Evolutionary conservation across 2,888 invertebrate species (phyloP), one percentile per base, ranked within the genome.

Genomic region (Cetonia aurata): DNA sequence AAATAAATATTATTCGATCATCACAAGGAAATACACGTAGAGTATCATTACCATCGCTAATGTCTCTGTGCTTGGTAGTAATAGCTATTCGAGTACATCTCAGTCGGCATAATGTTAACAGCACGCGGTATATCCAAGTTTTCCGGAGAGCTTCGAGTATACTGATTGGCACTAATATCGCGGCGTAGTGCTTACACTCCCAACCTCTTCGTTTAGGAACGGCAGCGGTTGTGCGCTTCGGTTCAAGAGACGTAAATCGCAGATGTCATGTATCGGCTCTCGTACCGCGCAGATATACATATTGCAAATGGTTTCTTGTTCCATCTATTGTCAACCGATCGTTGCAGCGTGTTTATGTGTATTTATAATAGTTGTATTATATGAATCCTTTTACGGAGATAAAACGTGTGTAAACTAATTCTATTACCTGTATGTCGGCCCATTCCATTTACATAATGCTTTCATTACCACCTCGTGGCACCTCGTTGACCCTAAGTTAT

Each of bases 391-490:
- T 69, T 68, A 70, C 62, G 69, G 66, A 72, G 68, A 68, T 70
- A 72, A 73, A 72, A 70, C 71, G 68, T 74, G 68, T 74, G 72
- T 72, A 72, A 71, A 68, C 70, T 71, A 72, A 72, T 75, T 74
- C 73, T 72, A 72, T 75, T 74, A 72, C 72, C 55, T 73, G 75
- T 70, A 75, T 72, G 72, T 71, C 68, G 72, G 71, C 68, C 74
- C 75, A 69, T 74, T 74, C 56, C 67, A 76, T 76, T 76, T 72
- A 72, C 76, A 76, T 76, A 76, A 76, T 74, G 75, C 75, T 75
- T 76, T 76, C 75, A 76, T 76, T 76, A 75, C 75, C 75, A 74
- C 75, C 74, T 75, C 74, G 66, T 70, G 70, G 73, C 72, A 75
- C 74, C 74, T 75, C 76, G 75, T 75, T 74, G 73, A 76, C 73